Evolutionary conservation across 1,140 invertebrate species (phyloP), one percentile per base, ranked within the genome.

Genomic region (Cyrtorhinus lividipennis): DNA sequence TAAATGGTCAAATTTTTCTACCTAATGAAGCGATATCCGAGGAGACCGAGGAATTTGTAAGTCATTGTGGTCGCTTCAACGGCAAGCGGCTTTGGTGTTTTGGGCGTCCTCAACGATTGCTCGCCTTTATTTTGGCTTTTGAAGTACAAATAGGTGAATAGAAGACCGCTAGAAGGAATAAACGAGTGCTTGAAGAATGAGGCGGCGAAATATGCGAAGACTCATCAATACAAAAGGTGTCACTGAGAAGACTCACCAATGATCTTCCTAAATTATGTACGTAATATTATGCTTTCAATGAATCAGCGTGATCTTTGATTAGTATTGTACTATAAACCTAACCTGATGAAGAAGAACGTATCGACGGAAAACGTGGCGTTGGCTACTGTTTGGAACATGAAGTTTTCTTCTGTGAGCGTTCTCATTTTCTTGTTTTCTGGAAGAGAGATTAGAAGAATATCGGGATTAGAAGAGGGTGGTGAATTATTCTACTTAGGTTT

Each of bases 361-460:
- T 93, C 90, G 18, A 94, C 91, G 44, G 90, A 90, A 71, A 91
- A 90, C 1, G 88, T 88, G 2, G 89, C 91, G 72, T 93, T 93
- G 60, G 87, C 86, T 62, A 92, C 83, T 5, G 87, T 87, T 72
- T 90, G 87, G 71, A 88, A 90, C 75, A 86, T 79, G 69, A 89
- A 84, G 67, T 84, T 85, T 61, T 85, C 77, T 71, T 91, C 88
- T 1, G 85, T 85, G 65, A 90, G 78, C 1, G 80, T 81, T 62
- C 87, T 78, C 69, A 86, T 74, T n/a, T 80, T 83, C 77, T 89
- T 84, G 73, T 80, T 80, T 65, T 79, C 79, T 80, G 72, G 24
- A 71, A 70, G 30, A 61, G 45, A 63, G n/a, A 45, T 60, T 20
- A 63, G 46, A 20, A 58, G 56, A 15, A 8, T 44, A n/a, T 44